A percentile compares a stretch with the other conserved stretches of the same genome.
These are phyloP conservation scores for Pimpla rufipes DNA, from an alignment of 2,888 invertebrate genomes.

Conservation along the genomic window DNA sequence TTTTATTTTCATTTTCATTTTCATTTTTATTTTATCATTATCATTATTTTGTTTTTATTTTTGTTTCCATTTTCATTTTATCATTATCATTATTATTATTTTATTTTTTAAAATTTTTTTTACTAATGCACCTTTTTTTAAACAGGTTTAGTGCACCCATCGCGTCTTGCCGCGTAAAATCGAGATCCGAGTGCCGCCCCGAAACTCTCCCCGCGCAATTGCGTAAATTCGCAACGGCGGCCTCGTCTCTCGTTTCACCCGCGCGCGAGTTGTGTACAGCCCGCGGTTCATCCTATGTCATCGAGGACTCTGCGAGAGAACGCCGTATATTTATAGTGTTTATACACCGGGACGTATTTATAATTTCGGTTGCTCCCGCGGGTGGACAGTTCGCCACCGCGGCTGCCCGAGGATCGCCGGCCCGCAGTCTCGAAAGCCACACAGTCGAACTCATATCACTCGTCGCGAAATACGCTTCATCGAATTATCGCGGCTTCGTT, in stretches of 20 bases:
- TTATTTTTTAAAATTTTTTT: too few species aligned
- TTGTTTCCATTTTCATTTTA: too few species aligned
- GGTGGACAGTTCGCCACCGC: conserved; percentile 70
- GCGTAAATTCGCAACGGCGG: conserved; percentile 10
- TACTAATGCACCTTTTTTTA: too few species aligned
- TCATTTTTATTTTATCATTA: too few species aligned
- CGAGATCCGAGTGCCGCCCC: not conserved
- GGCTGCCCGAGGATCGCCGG: conserved; percentile 54
- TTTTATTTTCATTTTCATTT: too few species aligned
- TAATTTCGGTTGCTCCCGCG: conserved; percentile 76
- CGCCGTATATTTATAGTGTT: conserved; percentile 80
- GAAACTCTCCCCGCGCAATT: not conserved
- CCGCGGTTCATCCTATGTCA: conserved; percentile 34
- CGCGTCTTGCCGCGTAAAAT: not conserved
- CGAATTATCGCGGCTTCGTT: not conserved
- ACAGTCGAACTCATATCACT: conserved; percentile 13
- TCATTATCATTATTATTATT: too few species aligned
- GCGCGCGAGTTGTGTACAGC: not conserved
- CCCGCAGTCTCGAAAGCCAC: conserved; percentile 26
- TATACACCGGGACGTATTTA: conserved; percentile 79
- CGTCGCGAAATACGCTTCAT: not conserved
- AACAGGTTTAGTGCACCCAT: too few species aligned
- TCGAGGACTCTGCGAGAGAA: conserved; percentile 56
- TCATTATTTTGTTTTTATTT: too few species aligned
- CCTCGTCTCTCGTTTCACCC: not conserved